Conservation (phyloP, 1,140 invertebrate genomes). For the Pachyrhynchus sulphureomaculatus region DNA sequence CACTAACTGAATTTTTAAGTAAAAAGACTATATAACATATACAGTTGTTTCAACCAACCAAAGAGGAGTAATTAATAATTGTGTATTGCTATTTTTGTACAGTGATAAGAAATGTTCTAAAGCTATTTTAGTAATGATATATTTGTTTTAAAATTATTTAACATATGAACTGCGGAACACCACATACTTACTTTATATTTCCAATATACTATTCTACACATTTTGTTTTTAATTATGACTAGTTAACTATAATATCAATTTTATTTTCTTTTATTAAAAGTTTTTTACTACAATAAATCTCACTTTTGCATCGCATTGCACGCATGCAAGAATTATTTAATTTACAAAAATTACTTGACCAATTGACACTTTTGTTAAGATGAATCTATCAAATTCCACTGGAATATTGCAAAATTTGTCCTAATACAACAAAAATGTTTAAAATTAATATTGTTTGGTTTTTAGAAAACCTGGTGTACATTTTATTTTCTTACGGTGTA, state of each 20-base stretch:
- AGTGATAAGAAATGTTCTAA: slow-evolving; percentile 20
- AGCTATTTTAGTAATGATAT: slow-evolving; percentile 18
- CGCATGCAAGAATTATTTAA: slow-evolving; percentile 38
- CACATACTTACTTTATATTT: slow-evolving; percentile 37
- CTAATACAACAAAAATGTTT: too few species aligned
- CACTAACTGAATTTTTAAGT: too few species aligned
- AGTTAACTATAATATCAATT: slow-evolving; percentile 33
- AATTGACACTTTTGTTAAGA: slow-evolving; percentile 37
- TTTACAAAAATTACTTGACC: slow-evolving; percentile 34
- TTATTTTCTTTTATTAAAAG: slow-evolving; percentile 41
- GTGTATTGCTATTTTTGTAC: slow-evolving; percentile 26
- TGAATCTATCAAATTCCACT: slow-evolving; percentile 27
- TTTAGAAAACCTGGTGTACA: too few species aligned
- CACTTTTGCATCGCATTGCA: slow-evolving; percentile 47
- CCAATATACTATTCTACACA: slow-evolving; percentile 40
- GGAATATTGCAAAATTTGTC: slow-evolving; percentile 11
- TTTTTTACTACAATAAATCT: slow-evolving; percentile 47
- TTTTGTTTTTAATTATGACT: slow-evolving; percentile 33
- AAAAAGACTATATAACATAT: too few species aligned
- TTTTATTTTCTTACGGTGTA: too few species aligned
- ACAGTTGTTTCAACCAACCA: too few species aligned
- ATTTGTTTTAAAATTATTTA: slow-evolving; percentile 4
- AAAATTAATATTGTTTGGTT: too few species aligned
- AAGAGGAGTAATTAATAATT: background rate
- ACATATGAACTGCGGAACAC: slow-evolving; percentile 26